These are phyloP conservation scores for Epistrophella euchroma DNA, from an alignment of 2,888 invertebrate genomes.

Conservation along the genomic window DNA sequence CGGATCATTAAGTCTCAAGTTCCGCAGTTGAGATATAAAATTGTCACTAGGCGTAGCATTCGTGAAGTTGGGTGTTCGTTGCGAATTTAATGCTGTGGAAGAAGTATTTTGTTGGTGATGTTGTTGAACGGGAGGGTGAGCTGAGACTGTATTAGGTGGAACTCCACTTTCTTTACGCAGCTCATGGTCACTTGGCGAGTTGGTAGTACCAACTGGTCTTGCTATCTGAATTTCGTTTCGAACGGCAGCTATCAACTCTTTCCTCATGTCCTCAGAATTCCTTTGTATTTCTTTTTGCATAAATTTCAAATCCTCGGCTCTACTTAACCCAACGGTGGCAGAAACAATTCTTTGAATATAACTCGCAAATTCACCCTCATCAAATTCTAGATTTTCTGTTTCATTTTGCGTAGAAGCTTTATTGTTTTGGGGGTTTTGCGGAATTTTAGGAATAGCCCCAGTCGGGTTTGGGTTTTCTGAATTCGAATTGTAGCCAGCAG, in stretches of 20 bases:
- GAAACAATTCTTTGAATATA: constrained; percentile 6
- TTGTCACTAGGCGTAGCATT: background rate
- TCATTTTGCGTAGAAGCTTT: background rate
- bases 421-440: background rate
- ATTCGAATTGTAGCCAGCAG: too few species aligned
- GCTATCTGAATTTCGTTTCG: background rate
- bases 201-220: background rate
- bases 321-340: background rate
- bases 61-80: background rate
- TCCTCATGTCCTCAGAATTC: background rate
- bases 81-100: background rate
- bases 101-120: background rate
- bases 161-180: background rate
- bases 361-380: background rate
- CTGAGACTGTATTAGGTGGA: background rate
- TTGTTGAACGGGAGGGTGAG: background rate
- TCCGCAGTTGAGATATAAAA: background rate
- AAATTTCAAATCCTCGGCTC: background rate
- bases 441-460: background rate
- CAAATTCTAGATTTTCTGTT: too few species aligned
- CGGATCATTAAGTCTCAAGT: background rate
- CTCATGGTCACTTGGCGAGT: background rate
- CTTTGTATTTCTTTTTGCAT: background rate
- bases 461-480: background rate
- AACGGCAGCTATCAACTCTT: background rate